Base-by-base conservation (phyloP, 1,140 invertebrate genomes). In the Penaeus vannamei region DNA sequence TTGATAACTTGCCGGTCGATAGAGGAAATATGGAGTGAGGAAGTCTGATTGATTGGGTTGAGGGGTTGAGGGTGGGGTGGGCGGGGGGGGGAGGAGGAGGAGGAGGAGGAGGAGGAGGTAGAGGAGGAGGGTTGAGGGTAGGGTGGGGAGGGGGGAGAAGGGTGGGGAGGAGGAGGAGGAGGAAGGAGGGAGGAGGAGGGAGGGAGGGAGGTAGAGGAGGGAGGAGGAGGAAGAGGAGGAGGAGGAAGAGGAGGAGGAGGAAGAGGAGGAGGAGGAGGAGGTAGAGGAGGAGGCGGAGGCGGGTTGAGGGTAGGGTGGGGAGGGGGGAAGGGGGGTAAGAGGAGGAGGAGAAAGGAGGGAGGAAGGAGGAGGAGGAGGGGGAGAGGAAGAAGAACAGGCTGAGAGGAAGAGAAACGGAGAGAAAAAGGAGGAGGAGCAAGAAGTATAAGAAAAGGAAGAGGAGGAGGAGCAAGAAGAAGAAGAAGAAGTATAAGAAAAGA, bases 1-100 rank as follows among this genome's bases (percentile, higher is more conserved):
- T 83, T 87, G 80, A 87, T 87, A 87, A 87, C 42, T 87, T 66
- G 36, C 59, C 22, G 80, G 79, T 82, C 86, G 86, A 87, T 87
- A 5, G 36, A 5, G 36, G 76, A 87, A 83, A 87, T 87, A 87
- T 82, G 80, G 82, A 84, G 77, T 64, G 87, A 60, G 82, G 59
- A 32, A 36, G 64, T 29, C 80, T 89, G 76, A 79, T 89, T 84
- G 85, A 86, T 86, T 79, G 85, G 60, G 26, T n/a, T 26, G n/a
- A 76, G 29, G 62, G 5, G 29, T 23, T 32, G 23, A 26, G 36
- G 32, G 32, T 12, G 29, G 26, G 17, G 32, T 36, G 69, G 23
- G 22, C 7, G 79, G 77, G 46, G n/a, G 59, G 26, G n/a, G 64
- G 59, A 10, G 42, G 69, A 22, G 26, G 60, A 22, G 26, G 23